Conservation (phyloP, 2,888 invertebrate genomes). For the Tachina fera region DNA sequence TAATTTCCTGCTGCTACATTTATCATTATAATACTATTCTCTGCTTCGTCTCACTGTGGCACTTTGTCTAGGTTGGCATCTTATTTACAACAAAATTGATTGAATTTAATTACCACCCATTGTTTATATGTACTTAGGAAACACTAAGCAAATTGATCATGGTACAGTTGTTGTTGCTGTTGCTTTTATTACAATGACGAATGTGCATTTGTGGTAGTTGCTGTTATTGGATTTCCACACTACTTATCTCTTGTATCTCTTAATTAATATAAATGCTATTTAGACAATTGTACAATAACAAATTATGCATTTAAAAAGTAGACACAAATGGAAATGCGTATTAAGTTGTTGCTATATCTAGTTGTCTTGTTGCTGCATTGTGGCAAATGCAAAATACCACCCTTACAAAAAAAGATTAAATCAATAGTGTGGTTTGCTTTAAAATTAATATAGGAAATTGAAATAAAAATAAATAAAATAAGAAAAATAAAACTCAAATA, state of each 20-base stretch:
- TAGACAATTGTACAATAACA: slow-evolving; percentile 54
- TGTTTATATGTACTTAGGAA: slow-evolving; percentile 56
- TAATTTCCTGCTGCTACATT: slow-evolving; percentile 38
- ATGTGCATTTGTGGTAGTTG: background rate
- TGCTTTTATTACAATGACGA: background rate
- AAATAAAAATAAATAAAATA: slow-evolving; percentile 24
- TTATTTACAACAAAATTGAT: slow-evolving; percentile 50
- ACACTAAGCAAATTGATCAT: slow-evolving; percentile 56
- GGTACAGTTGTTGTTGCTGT: slow-evolving; percentile 6
- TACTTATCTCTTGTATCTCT: slow-evolving; percentile 31
- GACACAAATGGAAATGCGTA: slow-evolving; percentile 29
- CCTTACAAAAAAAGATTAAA: slow-evolving; percentile 51
- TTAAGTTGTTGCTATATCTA: slow-evolving; percentile 25
- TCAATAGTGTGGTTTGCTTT: slow-evolving; percentile 48
- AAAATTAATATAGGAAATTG: slow-evolving; percentile 44
- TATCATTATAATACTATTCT: background rate
- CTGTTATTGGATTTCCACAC: background rate
- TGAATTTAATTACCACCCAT: slow-evolving; percentile 67
- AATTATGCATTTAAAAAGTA: slow-evolving; percentile 60
- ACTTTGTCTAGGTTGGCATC: background rate
- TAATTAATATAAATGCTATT: slow-evolving; percentile 62
- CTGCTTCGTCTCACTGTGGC: background rate
- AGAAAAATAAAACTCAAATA: slow-evolving; percentile 42
- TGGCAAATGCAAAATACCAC: slow-evolving; percentile 30
- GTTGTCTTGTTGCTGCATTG: slow-evolving; percentile 23